Conservation (phyloP, 2,888 invertebrate species). For the Colostygia pectinataria region DNA sequence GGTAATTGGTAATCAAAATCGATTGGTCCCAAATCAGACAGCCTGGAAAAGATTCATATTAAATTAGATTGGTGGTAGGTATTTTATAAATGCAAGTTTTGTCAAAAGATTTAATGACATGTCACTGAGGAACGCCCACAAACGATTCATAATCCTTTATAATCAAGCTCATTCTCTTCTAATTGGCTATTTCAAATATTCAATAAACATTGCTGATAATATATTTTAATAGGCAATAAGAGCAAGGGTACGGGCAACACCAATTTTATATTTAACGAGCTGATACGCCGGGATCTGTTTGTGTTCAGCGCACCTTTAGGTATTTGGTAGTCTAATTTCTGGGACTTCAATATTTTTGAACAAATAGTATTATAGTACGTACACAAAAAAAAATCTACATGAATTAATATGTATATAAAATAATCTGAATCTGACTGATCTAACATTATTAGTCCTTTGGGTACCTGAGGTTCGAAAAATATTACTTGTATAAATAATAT, state of each 20-base stretch:
- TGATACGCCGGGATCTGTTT: background rate
- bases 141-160: conserved; percentile 42
- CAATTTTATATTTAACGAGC: conserved; percentile 37
- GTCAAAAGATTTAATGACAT: conserved; percentile 58
- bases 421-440: too few species aligned
- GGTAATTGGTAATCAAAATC: too few species aligned
- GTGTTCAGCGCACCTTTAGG: background rate
- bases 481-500: too few species aligned
- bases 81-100: conserved; percentile 37
- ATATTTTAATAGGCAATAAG: conserved; percentile 73
- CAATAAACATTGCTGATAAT: conserved; percentile 73
- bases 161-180: conserved; percentile 47
- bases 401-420: too few species aligned
- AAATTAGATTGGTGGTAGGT: background rate
- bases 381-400: too few species aligned
- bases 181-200: conserved; percentile 73
- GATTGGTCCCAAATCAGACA: too few species aligned
- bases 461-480: too few species aligned
- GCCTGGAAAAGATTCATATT: too few species aligned
- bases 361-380: too few species aligned
- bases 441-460: too few species aligned
- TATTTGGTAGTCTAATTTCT: background rate
- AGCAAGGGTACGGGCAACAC: conserved; percentile 48
- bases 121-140: conserved; percentile 58
- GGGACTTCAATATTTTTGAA: background rate